A percentile compares a stretch with the other conserved stretches of the same genome.
Evolutionary conservation across 2,888 invertebrate genomes (phyloP).

Genomic region (Podotricha telesiphe): DNA sequence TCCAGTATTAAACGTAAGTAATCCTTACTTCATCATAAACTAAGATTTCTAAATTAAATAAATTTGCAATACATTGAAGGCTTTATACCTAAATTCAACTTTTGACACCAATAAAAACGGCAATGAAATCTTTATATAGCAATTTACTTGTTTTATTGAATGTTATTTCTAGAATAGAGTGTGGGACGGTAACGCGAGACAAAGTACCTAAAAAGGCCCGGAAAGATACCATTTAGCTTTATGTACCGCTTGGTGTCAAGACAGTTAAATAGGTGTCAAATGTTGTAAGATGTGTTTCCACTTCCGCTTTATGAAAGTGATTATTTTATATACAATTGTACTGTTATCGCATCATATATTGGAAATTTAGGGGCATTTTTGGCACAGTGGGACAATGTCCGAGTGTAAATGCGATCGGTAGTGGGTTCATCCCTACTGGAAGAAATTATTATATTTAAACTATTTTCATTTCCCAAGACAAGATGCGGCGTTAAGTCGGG

Average conservation of each 20-base stretch:
- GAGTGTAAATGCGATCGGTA: too few relatives aligned
- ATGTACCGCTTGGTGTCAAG: slow-evolving; percentile 21
- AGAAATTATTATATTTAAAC: too few relatives aligned
- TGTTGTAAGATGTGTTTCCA: slow-evolving; percentile 7
- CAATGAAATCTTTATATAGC: background rate
- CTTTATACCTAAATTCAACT: background rate
- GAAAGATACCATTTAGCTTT: slow-evolving; percentile 27
- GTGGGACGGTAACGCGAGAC: slow-evolving; percentile 19
- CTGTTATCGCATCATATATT: too few relatives aligned
- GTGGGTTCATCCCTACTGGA: too few relatives aligned
- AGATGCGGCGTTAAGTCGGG: too few relatives aligned
- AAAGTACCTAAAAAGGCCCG: slow-evolving; percentile 19
- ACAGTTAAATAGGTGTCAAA: slow-evolving; percentile 20
- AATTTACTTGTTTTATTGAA: background rate
- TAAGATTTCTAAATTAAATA: too few relatives aligned
- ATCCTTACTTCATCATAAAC: background rate
- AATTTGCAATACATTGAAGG: background rate
- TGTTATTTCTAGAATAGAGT: background rate
- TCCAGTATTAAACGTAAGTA: slow-evolving; percentile 16
- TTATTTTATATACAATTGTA: background rate
- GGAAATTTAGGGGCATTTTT: too few relatives aligned
- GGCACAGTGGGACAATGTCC: too few relatives aligned
- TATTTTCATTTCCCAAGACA: too few relatives aligned
- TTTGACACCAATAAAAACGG: background rate
- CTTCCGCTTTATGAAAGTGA: background rate